Base-by-base conservation (phyloP, 1,140 invertebrate genomes). In the Zophobas atratus region DNA sequence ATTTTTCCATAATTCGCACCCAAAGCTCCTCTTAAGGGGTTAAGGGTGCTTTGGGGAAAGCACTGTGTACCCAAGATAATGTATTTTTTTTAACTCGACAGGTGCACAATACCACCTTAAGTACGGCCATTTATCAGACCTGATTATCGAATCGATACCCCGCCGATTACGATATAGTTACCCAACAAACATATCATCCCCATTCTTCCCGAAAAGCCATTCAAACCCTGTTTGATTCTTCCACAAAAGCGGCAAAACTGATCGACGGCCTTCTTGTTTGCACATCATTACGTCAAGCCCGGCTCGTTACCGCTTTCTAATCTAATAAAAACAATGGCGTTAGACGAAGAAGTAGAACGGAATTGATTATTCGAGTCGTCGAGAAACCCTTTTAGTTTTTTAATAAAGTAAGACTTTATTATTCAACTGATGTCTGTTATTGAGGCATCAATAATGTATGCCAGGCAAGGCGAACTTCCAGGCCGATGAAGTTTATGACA, bases 401-500 rank as follows among this genome's bases (percentile, higher is more conserved):
- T 73, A 73, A 73, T 73, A 73, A 73, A 73, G 49, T 56, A 55
- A 73, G 55, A 73, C 71, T 73, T 73, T 73, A 73, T 56, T 73
- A 73, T 73, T 73, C 71, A 73, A 73, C 71, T 55, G 71, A 55
- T 72, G 70, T 53, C 70, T 72, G 51, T 72, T 72, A 72, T 77
- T 75, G 76, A 79, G 48, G 38, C 43, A 72, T 78, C 60, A 81
- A 80, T 80, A 80, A 77, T 78, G 67, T 67, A 79, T 34, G 56
- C 60, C 48, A 32, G 73, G 38, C 46, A 55, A 70, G 55, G 70
- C 48, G 57, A 80, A 81, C 76, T 80, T 76, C 70, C 67, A 60
- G 32, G 43, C 78, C 63, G 56, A 53, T 63, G 46, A 78, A 79
- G 71, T 80, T 77, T 78, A 78, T 55, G 75, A 57, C 74, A 79